Percentiles rank a stretch among this genome's conserved stretches.
Conservation (phyloP, 2,113 vertebrate species). For the Brevimyrus niger region DNA sequence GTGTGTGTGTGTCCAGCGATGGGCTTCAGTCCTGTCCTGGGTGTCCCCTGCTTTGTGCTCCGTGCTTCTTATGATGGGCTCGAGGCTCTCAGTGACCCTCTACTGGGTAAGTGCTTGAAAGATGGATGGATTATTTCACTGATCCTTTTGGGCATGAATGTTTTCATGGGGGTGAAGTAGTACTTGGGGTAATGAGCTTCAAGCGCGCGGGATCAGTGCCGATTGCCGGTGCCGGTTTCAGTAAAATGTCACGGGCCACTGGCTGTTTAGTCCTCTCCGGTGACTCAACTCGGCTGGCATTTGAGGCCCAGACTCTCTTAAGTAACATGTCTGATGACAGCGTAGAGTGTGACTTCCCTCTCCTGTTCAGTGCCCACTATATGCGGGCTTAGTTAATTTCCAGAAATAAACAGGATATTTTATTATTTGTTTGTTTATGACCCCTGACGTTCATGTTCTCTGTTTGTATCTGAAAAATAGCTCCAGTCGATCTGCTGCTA, state of each 20-base stretch:
- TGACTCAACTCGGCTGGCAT: neutral
- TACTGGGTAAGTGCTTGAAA: neutral
- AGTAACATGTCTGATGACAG: neutral
- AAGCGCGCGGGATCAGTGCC: neutral
- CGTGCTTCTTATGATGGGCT: neutral
- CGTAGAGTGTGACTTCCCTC: neutral
- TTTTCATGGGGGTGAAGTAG: neutral
- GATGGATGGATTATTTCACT: neutral
- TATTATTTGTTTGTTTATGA: neutral
- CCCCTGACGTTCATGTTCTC: neutral
- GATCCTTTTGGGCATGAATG: neutral
- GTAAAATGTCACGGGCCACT: neutral
- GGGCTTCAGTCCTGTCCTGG: neutral
- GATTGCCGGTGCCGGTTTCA: neutral
- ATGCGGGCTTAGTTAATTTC: neutral
- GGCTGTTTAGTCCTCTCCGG: neutral
- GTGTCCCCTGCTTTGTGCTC: neutral
- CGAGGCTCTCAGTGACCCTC: neutral
- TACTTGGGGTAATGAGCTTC: neutral
- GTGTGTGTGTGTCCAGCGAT: neutral
- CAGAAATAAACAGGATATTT: neutral
- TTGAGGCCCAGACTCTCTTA: neutral
- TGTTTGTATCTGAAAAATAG: neutral
- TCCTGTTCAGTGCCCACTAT: neutral
- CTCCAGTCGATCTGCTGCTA: neutral